These are phyloP conservation scores for Chaetura pelagica DNA, from an alignment of 2,113 vertebrate genomes.

Conservation along the genomic window DNA sequence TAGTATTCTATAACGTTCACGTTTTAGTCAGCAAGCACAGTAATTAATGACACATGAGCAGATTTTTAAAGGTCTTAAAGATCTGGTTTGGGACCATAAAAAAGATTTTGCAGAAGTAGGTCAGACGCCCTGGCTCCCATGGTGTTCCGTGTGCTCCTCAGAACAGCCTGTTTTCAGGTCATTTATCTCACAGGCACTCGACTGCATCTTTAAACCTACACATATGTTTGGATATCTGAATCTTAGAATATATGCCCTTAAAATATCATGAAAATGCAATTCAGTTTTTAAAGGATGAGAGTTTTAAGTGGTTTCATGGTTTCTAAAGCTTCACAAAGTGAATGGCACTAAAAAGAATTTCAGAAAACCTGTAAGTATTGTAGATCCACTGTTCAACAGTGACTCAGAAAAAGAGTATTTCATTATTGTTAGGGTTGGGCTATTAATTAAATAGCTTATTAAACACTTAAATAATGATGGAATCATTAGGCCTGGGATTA, in stretches of 20 bases:
- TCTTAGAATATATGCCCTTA: not conserved
- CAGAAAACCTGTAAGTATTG: not conserved
- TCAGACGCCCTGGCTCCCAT: not conserved
- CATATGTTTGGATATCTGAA: not conserved
- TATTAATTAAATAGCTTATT: not conserved
- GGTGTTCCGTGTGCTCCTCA: not conserved
- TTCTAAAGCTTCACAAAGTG: not conserved
- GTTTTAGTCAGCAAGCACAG: not conserved
- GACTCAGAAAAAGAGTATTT: not conserved
- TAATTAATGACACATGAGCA: not conserved
- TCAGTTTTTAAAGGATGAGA: not conserved
- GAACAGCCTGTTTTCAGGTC: fast-evolving
- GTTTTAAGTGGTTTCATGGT: not conserved
- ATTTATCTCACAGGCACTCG: not conserved
- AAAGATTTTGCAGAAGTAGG: not conserved
- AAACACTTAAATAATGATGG: not conserved
- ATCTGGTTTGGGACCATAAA: not conserved
- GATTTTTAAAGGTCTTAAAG: not conserved
- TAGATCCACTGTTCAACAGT: not conserved
- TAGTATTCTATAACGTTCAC: not conserved
- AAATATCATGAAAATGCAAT: not conserved
- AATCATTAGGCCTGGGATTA: not conserved
- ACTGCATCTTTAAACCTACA: not conserved
- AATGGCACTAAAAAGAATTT: not conserved
- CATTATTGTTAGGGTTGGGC: not conserved